phyloP scores from a whole-genome alignment of 2,797 vertebrate species.

The Bradypodion pumilum region DNA sequence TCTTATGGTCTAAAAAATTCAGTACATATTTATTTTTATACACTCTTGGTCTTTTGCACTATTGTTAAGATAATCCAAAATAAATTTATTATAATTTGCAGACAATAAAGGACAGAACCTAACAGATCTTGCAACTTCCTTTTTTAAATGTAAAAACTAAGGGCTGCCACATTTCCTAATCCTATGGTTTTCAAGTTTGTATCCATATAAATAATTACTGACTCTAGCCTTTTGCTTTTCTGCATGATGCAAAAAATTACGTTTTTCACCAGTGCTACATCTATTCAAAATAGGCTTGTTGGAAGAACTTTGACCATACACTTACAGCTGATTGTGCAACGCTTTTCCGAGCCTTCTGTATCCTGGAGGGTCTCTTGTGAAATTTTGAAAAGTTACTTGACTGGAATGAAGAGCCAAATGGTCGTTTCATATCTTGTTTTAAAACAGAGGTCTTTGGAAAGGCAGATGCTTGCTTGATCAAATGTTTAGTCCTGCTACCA shows the following conservation, averaged over 20 bases:
- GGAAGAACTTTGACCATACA: slow-evolving; percentile 84
- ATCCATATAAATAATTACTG: slow-evolving; percentile 81
- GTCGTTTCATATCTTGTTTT: slow-evolving; percentile 80
- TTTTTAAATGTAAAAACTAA: slow-evolving; percentile 81
- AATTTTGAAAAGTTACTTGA: slow-evolving; percentile 78
- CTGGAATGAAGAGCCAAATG: slow-evolving; percentile 75
- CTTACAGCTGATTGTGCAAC: slow-evolving; percentile 79
- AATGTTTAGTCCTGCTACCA: slow-evolving; percentile 73
- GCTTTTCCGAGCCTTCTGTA: slow-evolving; percentile 85
- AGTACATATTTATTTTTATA: slow-evolving; percentile 77
- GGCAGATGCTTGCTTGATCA: slow-evolving; percentile 75
- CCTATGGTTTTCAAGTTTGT: slow-evolving; percentile 77
- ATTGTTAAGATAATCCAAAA: slow-evolving; percentile 75
- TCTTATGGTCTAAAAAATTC: too few relatives aligned
- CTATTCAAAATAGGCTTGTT: slow-evolving; percentile 78
- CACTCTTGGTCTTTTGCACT: slow-evolving; percentile 72
- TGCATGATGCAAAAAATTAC: slow-evolving; percentile 79
- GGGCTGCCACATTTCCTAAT: slow-evolving; percentile 79
- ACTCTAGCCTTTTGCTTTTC: slow-evolving; percentile 83
- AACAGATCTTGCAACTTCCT: slow-evolving; percentile 77
- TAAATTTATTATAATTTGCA: slow-evolving; percentile 78
- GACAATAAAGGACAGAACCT: slow-evolving; percentile 77
- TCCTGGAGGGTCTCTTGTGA: slow-evolving; percentile 84
- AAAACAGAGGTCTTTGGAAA: slow-evolving; percentile 85
- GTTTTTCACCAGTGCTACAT: slow-evolving; percentile 82